Evolutionary conservation across 23 tunicate species (phyloP), one percentile per base, ranked within the genome.

Genomic region (Ascidia mentula): DNA sequence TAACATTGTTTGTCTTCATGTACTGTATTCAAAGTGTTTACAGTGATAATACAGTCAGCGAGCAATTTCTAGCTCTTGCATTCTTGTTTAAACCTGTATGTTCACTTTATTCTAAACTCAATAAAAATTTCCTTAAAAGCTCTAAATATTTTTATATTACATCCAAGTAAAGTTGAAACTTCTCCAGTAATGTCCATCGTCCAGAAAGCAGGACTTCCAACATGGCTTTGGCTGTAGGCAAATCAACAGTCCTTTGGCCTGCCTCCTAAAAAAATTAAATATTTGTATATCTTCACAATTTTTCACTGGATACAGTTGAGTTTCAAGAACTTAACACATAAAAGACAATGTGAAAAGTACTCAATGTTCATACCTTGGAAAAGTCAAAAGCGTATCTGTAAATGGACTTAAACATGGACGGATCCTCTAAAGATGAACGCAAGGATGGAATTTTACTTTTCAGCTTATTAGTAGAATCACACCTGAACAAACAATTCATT

Each of bases 301-400:
- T 6, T 18, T 17, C 20, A 77, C 45, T 28, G 24, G 75, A 18
- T 30, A 0, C 30, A 18, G 75, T n/a, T 46, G 60, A 20, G 20
- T n/a, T n/a, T n/a, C n/a, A n/a, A n/a, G n/a, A n/a, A n/a, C n/a
- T n/a, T n/a, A n/a, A n/a, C n/a, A n/a, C n/a, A n/a, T n/a, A n/a
- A n/a, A n/a, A n/a, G n/a, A n/a, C n/a, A n/a, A n/a, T n/a, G 6
- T 34, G 6, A 28, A 36, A 71, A 71, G 34, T 34, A 18, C 24
- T 53, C 12, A 53, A 53, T 20, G 24, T 9, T 20, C 45, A 39
- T 53, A 88, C 93, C 84, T 77, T 82, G 42, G 79, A 77, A 82
- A 88, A 88, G 73, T 88, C 93, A 53, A 88, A 88, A 2, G 93
- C 93, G 73, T 88, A 88, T 77, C 93, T 79, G 79, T 77, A 88